phyloP scores from a whole-genome alignment of 2,113 vertebrate species.

The Oncorhynchus clarkii region DNA sequence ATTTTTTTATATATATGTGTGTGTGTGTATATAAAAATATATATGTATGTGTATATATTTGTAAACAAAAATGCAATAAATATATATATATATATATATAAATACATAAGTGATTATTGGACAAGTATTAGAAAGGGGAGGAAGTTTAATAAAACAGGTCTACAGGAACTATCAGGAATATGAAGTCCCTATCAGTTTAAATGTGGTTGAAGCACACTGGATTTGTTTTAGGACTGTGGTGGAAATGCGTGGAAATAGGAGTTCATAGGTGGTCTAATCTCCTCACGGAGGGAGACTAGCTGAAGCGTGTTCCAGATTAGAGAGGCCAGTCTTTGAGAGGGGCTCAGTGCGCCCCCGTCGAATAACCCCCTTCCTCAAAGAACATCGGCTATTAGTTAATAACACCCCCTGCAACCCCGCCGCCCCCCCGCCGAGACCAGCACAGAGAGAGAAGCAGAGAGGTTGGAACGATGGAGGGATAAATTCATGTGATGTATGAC shows the following conservation, averaged over 20 bases:
- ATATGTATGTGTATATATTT: no score
- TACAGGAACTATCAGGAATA: not conserved
- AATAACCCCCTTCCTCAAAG: constrained; percentile 54
- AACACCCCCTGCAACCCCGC: constrained; percentile 23
- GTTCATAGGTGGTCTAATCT: constrained; percentile 13
- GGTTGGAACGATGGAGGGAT: constrained; percentile 8
- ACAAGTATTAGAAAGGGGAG: no score
- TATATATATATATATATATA: no score
- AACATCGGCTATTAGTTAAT: constrained; percentile 63
- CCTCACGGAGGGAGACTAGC: constrained; percentile 5
- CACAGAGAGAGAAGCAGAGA: constrained; percentile 41
- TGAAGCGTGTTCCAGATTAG: constrained; percentile 12
- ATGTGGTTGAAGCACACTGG: not conserved
- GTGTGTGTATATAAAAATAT: no score
- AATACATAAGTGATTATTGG: no score
- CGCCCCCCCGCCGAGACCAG: constrained; percentile 35
- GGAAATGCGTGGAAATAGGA: not conserved
- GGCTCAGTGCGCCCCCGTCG: constrained; percentile 50
- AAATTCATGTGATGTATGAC: not conserved
- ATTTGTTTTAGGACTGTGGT: no score
- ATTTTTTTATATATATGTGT: no score
- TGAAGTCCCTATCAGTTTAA: not conserved
- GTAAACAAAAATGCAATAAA: no score
- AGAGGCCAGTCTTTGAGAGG: constrained; percentile 37
- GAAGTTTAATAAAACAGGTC: no score